Evolutionary conservation across 2,797 vertebrate genomes (phyloP).

Genomic region (Lophius americanus): DNA sequence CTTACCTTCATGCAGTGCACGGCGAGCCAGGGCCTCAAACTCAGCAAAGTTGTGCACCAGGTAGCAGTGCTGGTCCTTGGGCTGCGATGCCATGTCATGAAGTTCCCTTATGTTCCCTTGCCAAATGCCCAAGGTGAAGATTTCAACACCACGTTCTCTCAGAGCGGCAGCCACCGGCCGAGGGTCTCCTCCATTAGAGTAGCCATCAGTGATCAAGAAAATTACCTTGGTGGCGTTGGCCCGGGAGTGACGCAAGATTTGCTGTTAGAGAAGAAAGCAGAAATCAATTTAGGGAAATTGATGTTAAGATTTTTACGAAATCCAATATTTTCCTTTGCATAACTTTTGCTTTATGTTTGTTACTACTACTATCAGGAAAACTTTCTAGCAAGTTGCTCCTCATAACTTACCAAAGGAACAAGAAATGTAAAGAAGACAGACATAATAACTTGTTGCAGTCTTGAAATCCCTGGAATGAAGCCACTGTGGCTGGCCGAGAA

Average conservation of each 20-base stretch:
- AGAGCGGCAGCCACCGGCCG: conserved; percentile 90
- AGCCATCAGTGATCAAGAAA: conserved; percentile 97
- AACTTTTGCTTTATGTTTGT: background rate
- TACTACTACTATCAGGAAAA: background rate
- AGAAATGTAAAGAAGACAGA: background rate
- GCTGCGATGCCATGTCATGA: conserved; percentile 95
- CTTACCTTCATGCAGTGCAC: conserved; percentile 94
- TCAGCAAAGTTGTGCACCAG: conserved; percentile 96
- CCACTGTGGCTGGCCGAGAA: no score
- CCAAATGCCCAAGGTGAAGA: conserved; percentile 98
- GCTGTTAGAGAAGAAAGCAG: conserved; percentile 74
- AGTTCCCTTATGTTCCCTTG: conserved; percentile 96
- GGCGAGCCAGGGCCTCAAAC: conserved; percentile 95
- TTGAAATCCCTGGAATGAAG: no score
- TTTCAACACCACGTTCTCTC: conserved; percentile 92
- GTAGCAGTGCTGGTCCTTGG: conserved; percentile 97
- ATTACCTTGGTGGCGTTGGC: conserved; percentile 92
- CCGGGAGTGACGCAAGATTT: conserved; percentile 94
- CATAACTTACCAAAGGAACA: background rate
- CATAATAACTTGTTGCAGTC: no score
- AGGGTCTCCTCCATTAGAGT: conserved; percentile 97
- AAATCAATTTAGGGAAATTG: background rate
- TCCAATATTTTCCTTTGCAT: background rate
- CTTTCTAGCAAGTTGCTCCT: background rate
- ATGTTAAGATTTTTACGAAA: background rate